A percentile compares a stretch with the other conserved stretches of the same genome.
Conservation (phyloP, 2,888 invertebrate species). For the Peribatodes rhomboidaria region DNA sequence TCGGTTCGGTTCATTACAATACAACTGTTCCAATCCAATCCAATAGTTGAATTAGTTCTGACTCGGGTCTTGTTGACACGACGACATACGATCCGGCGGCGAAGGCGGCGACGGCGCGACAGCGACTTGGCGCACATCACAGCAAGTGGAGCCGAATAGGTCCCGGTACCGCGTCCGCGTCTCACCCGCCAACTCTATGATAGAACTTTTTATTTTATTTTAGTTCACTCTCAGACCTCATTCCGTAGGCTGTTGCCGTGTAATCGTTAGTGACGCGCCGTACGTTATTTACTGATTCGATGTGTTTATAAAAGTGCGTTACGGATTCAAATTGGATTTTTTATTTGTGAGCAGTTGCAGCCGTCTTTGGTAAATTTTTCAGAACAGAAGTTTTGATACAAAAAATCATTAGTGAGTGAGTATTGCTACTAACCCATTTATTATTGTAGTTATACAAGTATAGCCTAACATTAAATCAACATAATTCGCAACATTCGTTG, state of each 20-base stretch:
- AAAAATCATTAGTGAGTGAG: conserved; percentile 19
- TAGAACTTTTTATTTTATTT: conserved; percentile 30
- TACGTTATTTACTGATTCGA: conserved; percentile 13
- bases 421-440: not conserved
- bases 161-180: conserved; percentile 4
- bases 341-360: conserved; percentile 16
- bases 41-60: not conserved
- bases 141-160: conserved; percentile 6
- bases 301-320: conserved; percentile 14
- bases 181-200: conserved; percentile 18
- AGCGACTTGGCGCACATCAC: not conserved
- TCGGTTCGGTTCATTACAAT: too few species aligned
- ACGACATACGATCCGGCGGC: not conserved
- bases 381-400: conserved; percentile 4
- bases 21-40: not conserved
- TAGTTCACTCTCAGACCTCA: conserved; percentile 31
- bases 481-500: too few species aligned
- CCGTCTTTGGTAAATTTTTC: not conserved
- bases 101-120: not conserved
- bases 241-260: conserved; percentile 9
- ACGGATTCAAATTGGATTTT: conserved; percentile 15
- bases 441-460: too few species aligned
- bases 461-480: not conserved
- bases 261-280: conserved; percentile 4
- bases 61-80: not conserved